Evolutionary conservation across 2,113 vertebrate species (phyloP).

Genomic region (Pelvicachromis taeniatus): DNA sequence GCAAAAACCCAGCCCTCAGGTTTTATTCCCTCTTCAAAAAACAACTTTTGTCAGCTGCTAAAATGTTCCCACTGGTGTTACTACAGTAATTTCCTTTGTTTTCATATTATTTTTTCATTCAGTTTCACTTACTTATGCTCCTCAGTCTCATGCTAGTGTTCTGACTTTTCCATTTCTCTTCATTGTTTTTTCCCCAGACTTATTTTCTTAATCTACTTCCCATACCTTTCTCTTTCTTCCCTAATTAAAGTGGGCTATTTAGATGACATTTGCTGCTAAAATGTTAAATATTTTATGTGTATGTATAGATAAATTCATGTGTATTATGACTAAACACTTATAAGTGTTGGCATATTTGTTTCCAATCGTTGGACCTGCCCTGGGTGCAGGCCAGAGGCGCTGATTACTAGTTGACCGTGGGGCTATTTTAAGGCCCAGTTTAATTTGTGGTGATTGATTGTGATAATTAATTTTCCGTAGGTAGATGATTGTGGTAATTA

Average conservation of each 20-base stretch:
- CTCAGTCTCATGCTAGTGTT: neutral
- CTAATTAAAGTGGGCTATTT: conserved; percentile 30
- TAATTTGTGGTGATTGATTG: conserved; percentile 72
- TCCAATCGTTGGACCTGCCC: neutral
- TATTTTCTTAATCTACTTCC: neutral
- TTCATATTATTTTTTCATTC: neutral
- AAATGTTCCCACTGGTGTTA: neutral
- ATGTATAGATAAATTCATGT: neutral
- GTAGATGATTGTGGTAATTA: conserved; percentile 73
- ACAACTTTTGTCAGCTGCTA: neutral
- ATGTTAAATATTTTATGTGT: neutral
- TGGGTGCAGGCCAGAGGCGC: conserved; percentile 26
- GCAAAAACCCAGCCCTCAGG: neutral
- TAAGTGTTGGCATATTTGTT: neutral
- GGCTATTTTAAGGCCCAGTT: conserved; percentile 65
- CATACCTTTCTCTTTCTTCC: neutral
- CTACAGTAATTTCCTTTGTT: neutral
- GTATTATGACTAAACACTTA: neutral
- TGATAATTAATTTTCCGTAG: conserved; percentile 73
- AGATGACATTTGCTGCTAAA: conserved; percentile 39
- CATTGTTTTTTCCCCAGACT: conserved; percentile 7
- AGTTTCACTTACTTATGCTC: neutral
- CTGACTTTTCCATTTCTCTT: neutral
- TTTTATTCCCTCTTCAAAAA: neutral
- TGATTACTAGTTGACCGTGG: conserved; percentile 60